Conservation (phyloP, 2,113 vertebrate genomes). For the Lophotis ruficrista region DNA sequence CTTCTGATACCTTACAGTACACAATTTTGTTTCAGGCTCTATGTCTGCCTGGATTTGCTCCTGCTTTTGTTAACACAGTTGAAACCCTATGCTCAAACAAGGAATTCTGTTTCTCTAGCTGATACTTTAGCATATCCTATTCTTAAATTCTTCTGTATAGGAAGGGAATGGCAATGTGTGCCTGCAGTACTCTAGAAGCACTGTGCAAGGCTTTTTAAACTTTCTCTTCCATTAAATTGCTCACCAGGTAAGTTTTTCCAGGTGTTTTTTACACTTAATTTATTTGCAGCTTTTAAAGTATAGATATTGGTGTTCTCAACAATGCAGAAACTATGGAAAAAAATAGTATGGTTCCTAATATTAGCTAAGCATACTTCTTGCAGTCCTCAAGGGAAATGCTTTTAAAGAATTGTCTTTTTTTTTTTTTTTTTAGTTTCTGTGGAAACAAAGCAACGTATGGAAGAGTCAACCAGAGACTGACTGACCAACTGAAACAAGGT, state of each 20-base stretch:
- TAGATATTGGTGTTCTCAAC: neutral
- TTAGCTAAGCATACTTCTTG: neutral
- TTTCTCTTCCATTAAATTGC: neutral
- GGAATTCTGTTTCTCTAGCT: neutral
- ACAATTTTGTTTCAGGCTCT: neutral
- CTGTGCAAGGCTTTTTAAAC: neutral
- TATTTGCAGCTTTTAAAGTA: neutral
- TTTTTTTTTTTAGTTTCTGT: neutral
- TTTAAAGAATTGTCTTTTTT: neutral
- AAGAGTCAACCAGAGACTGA: neutral
- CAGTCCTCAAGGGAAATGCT: neutral
- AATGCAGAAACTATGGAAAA: neutral
- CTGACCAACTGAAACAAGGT: neutral
- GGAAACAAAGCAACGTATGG: neutral
- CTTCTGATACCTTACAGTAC: neutral
- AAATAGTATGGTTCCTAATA: rapidly evolving
- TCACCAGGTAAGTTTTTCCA: neutral
- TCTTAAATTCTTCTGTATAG: neutral
- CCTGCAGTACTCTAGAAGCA: neutral
- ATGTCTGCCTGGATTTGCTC: neutral
- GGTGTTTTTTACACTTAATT: neutral
- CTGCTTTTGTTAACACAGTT: neutral
- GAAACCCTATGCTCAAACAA: neutral
- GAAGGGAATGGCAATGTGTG: neutral
- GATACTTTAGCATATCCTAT: neutral